Evolutionary conservation across 2,797 vertebrate genomes (phyloP).

Genomic region (Lagocephalus sceleratus): DNA sequence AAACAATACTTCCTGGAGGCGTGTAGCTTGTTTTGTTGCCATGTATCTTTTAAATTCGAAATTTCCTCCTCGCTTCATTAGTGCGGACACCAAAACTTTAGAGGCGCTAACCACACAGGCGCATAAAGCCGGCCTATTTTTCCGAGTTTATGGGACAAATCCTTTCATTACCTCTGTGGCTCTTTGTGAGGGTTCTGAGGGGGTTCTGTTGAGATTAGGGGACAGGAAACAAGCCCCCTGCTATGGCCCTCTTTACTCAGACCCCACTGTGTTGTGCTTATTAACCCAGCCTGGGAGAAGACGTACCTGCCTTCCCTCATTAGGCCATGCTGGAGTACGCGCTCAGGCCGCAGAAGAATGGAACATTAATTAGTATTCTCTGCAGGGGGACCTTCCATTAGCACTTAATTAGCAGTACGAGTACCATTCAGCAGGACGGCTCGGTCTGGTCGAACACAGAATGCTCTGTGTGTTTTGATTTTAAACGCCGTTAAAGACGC

Average conservation of each 20-base stretch:
- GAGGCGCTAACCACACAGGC: slow-evolving; percentile 20
- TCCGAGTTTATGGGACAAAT: slow-evolving; percentile 48
- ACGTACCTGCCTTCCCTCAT: slow-evolving; percentile 81
- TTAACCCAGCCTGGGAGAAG: slow-evolving; percentile 75
- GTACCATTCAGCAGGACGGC: slow-evolving; percentile 69
- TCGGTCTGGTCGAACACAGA: slow-evolving; percentile 66
- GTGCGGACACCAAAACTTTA: slow-evolving; percentile 30
- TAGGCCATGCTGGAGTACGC: slow-evolving; percentile 74
- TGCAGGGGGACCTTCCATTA: slow-evolving; percentile 79
- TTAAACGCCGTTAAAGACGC: no score
- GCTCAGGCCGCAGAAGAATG: slow-evolving; percentile 73
- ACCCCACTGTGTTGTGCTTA: slow-evolving; percentile 71
- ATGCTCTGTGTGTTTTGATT: slow-evolving; percentile 60
- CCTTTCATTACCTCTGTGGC: slow-evolving; percentile 58
- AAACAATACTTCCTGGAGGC: neutral
- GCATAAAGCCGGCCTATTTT: slow-evolving; percentile 51
- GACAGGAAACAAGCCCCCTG: slow-evolving; percentile 74
- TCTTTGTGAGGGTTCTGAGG: slow-evolving; percentile 65
- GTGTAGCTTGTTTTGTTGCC: slow-evolving; percentile 2
- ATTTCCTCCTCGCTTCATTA: slow-evolving; percentile 19
- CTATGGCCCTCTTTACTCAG: slow-evolving; percentile 63
- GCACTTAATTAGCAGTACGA: slow-evolving; percentile 82
- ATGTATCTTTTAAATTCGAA: slow-evolving; percentile 8
- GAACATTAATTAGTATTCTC: slow-evolving; percentile 83
- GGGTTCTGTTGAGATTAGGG: slow-evolving; percentile 67